phyloP scores from a whole-genome alignment of 1,140 invertebrate species.

The Euwallacea fornicatus region DNA sequence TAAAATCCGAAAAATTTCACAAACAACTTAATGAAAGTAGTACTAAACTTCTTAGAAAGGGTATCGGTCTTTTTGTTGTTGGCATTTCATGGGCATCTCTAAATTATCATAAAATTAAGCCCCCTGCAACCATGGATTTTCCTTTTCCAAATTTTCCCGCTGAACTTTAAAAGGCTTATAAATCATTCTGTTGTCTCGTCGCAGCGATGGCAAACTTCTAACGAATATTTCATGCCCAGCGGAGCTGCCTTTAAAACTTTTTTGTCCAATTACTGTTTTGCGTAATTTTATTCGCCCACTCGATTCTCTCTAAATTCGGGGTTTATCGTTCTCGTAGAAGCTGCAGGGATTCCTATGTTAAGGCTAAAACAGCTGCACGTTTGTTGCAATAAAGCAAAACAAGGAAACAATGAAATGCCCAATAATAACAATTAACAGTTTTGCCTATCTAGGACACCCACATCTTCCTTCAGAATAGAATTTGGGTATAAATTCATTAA shows the following conservation, averaged over 20 bases:
- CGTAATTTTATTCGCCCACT: conserved; percentile 36
- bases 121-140: conserved; percentile 16
- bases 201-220: conserved; percentile 40
- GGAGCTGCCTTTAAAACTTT: conserved; percentile 37
- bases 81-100: conserved; percentile 10
- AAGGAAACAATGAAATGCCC: no score
- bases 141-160: conserved; percentile 26
- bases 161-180: conserved; percentile 42
- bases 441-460: no score
- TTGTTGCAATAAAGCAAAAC: no score
- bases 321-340: conserved; percentile 7
- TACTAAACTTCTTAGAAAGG: not conserved
- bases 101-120: conserved; percentile 28
- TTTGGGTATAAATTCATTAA: conserved; percentile 10
- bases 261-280: conserved; percentile 37
- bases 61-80: conserved; percentile 9
- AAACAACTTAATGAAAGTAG: conserved; percentile 17
- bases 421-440: no score
- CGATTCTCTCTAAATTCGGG: conserved; percentile 13
- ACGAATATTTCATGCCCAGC: conserved; percentile 44
- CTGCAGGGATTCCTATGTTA: no score
- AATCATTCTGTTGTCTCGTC: conserved; percentile 41
- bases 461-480: not conserved
- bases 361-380: no score
- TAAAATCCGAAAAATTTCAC: not conserved